phyloP scores from a whole-genome alignment of 2,888 invertebrate species.

The Synanthedon tipuliformis region DNA sequence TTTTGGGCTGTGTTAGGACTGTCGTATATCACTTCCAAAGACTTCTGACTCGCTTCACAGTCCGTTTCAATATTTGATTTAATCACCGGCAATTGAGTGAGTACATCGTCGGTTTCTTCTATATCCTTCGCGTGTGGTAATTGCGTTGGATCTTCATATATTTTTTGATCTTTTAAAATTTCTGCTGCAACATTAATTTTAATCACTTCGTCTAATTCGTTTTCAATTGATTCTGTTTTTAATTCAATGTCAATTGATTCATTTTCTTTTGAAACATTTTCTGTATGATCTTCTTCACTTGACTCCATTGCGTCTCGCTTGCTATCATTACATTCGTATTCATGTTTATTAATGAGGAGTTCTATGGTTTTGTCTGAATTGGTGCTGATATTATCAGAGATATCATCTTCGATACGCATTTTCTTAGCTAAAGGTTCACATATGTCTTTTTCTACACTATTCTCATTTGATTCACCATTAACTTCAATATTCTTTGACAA shows the following conservation, averaged over 20 bases:
- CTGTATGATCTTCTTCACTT: constrained; percentile 4
- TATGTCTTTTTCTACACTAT: not conserved
- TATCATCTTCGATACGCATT: constrained; percentile 22
- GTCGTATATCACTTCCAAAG: constrained; percentile 45
- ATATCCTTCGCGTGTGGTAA: not conserved
- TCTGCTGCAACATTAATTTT: not conserved
- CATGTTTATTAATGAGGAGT: constrained; percentile 11
- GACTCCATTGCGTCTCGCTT: constrained; percentile 6
- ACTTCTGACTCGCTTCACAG: constrained; percentile 27
- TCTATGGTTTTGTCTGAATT: constrained; percentile 35
- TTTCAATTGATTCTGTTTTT: constrained; percentile 1
- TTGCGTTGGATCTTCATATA: not conserved
- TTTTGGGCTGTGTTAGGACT: constrained; percentile 24
- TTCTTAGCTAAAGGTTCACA: constrained; percentile 37
- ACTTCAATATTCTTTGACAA: not conserved
- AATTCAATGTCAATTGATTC: not conserved
- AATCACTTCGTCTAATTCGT: not conserved
- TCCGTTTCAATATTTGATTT: constrained; percentile 29
- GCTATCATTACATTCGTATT: constrained; percentile 22
- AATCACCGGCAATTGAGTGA: constrained; percentile 35
- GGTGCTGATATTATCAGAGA: constrained; percentile 42
- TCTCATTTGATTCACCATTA: not conserved
- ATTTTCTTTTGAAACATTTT: constrained; percentile 3
- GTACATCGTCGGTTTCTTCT: constrained; percentile 14
- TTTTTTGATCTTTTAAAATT: not conserved